Conservation (phyloP, 2,113 vertebrate species). For the Charina bottae region DNA sequence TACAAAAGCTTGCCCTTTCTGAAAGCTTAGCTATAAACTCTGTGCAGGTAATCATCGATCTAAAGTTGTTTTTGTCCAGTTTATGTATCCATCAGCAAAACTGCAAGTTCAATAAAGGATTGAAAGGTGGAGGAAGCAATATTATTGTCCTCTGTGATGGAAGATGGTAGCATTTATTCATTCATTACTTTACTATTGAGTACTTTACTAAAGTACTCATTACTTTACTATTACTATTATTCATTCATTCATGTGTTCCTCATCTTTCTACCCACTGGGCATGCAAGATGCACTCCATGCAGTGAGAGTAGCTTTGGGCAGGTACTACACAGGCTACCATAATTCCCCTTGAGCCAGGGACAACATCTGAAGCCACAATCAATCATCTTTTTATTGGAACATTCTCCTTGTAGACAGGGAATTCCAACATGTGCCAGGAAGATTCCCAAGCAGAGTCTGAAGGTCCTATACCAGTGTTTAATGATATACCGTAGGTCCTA, state of each 20-base stretch:
- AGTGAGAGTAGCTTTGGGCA: no score
- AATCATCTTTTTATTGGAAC: neutral
- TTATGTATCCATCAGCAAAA: neutral
- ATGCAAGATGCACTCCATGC: neutral
- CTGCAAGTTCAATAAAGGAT: neutral
- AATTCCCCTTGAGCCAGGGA: neutral
- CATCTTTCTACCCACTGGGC: neutral
- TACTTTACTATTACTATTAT: no score
- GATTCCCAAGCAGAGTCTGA: slow-evolving; percentile 5
- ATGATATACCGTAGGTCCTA: neutral
- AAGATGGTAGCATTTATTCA: neutral
- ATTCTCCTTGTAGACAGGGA: neutral
- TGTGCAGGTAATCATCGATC: accelerated
- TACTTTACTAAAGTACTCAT: no score
- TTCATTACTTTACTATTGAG: no score
- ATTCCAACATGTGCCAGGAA: neutral
- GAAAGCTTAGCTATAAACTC: slow-evolving; percentile 34
- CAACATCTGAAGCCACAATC: neutral
- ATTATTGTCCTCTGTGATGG: neutral
- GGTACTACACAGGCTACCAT: neutral
- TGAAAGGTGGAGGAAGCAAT: neutral
- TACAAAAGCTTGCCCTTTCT: slow-evolving; percentile 25
- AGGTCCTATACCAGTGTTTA: neutral
- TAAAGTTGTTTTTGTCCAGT: slow-evolving; percentile 30
- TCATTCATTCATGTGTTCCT: neutral